Evolutionary conservation across 2,797 vertebrate species (phyloP).

Genomic region (Gadopsis bispinosus): DNA sequence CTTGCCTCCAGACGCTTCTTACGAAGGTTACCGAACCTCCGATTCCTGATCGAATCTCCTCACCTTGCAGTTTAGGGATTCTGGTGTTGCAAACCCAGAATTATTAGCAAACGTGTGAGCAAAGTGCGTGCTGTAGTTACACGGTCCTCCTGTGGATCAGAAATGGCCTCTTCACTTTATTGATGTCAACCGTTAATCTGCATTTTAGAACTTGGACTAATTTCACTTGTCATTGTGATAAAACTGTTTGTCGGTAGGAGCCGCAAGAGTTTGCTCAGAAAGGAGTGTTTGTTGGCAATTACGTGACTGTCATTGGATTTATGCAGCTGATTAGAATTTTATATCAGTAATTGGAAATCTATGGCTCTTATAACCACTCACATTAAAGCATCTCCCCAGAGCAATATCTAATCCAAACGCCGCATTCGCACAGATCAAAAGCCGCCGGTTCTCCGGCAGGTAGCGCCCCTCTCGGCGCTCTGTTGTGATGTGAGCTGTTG

Average conservation of each 20-base stretch:
- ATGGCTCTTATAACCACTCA: constrained; percentile 17
- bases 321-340: constrained; percentile 41
- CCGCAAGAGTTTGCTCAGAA: neutral
- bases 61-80: neutral
- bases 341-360: constrained; percentile 48
- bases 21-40: neutral
- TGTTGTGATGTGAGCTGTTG: constrained; percentile 47
- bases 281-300: constrained; percentile 17
- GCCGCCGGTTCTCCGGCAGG: constrained; percentile 14
- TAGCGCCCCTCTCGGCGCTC: constrained; percentile 27
- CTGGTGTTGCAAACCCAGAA: neutral
- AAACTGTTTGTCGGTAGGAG: constrained; percentile 15
- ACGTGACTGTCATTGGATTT: constrained; percentile 26
- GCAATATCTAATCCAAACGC: constrained; percentile 20
- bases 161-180: neutral
- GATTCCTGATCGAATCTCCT: neutral
- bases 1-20: neutral
- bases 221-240: constrained; percentile 14
- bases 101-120: neutral
- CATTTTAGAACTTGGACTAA: constrained; percentile 20
- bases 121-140: neutral
- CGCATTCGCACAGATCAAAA: constrained; percentile 44
- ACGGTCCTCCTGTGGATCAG: neutral
- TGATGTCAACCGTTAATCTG: constrained; percentile 24
- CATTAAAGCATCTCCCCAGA: constrained; percentile 38